Evolutionary conservation across 1,140 invertebrate genomes (phyloP).

Genomic region (Drosophila yakuba): DNA sequence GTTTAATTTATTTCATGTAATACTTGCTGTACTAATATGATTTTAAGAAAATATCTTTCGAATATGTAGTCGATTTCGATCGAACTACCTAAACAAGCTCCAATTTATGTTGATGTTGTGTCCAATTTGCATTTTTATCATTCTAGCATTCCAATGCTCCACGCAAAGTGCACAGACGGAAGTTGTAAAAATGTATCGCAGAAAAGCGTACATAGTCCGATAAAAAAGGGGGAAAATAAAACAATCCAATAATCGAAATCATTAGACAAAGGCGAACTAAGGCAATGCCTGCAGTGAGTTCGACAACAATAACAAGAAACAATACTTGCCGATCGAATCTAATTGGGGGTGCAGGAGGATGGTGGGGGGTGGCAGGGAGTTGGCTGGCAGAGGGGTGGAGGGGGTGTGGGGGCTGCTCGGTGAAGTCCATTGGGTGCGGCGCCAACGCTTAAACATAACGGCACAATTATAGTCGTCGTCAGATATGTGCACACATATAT

Average conservation of each 20-base stretch:
- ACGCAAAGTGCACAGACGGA: conserved; percentile 40
- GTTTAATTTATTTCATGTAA: no score
- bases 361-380: background rate
- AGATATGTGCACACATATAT: conserved; percentile 30
- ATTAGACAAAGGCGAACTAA: conserved; percentile 66
- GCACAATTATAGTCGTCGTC: conserved; percentile 62
- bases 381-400: background rate
- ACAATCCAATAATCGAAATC: conserved; percentile 58
- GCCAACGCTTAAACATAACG: conserved; percentile 70
- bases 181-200: conserved; percentile 19
- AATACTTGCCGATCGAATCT: conserved; percentile 39
- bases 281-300: conserved; percentile 36
- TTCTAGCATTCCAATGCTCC: conserved; percentile 1
- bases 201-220: background rate
- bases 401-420: background rate
- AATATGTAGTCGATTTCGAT: background rate
- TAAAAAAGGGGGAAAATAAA: conserved; percentile 33
- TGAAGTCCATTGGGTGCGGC: conserved; percentile 66
- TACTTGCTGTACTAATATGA: background rate
- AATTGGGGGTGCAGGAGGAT: conserved; percentile 34
- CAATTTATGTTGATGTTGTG: background rate
- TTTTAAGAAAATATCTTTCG: background rate
- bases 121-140: background rate
- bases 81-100: background rate
- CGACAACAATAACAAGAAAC: conserved; percentile 38